Base-by-base conservation (phyloP, 2,888 invertebrate genomes). In the Eupeodes luniger region DNA sequence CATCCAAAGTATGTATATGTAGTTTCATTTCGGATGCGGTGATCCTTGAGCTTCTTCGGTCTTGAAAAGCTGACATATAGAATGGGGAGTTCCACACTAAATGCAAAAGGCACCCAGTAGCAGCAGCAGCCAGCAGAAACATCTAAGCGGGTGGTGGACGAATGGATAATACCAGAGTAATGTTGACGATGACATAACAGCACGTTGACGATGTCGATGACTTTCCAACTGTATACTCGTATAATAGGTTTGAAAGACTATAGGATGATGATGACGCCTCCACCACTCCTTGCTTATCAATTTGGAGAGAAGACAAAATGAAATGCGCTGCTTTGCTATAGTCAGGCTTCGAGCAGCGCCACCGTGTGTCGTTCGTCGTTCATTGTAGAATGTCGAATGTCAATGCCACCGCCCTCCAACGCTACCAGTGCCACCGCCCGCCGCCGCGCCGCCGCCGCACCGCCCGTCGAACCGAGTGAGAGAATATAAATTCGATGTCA, bases 401-500 rank as follows among this genome's bases (percentile, higher is more conserved):
- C 61, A 14, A 9, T 36, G 67, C 34, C 10, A 19, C 27, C 27
- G 27, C 27, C 27, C 27, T 27, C 27, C 1, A 27, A 27, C 27
- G 27, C 72, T 81, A 85, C 67, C 72, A 9, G 1, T 3, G 14
- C n/a, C 66, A 40, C 40, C 5, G 1, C 6, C 1, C 40, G 6
- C 9, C 40, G 40, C 9, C n/a, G n/a, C n/a, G 36, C 40, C 5
- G 1, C 1, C 40, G 6, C 9, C 40, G 40, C 9, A 27, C 27
- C 27, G 27, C 27, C 27, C 40, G 40, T 1, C 40, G 40, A 40
- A 70, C 55, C 19, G 40, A 70, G 53, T 16, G 70, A 70, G 76
- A 82, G 79, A 88, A 89, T 90, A 90, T 89, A 90, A 90, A 90
- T 90, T 78, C 89, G 89, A 90, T 83, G 90, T 90, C 90, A 91